A percentile compares a stretch with the other conserved stretches of the same genome.
Conservation (phyloP, 2,797 vertebrate genomes). For the Onychomys torridus region DNA sequence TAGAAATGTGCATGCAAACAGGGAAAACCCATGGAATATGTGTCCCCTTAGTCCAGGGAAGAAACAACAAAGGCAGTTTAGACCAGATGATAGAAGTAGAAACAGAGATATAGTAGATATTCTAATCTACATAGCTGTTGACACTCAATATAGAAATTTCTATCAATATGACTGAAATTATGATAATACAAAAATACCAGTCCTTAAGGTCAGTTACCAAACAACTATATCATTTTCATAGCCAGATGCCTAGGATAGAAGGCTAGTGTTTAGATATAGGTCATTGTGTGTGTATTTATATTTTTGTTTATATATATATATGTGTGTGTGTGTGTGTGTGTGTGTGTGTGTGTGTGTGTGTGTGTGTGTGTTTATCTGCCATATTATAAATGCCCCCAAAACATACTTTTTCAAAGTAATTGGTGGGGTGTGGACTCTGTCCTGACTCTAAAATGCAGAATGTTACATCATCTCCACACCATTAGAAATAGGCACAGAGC, state of each 20-base stretch:
- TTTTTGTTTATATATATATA: constrained; percentile 14
- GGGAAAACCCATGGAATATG: neutral
- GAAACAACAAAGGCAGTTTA: neutral
- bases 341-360: too few species aligned
- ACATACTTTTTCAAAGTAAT: neutral
- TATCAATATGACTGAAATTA: neutral
- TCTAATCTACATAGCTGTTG: neutral
- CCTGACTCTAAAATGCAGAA: neutral
- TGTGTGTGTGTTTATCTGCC: neutral
- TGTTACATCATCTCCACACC: neutral
- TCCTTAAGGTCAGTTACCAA: neutral
- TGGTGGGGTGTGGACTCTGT: neutral
- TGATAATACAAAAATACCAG: neutral
- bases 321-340: too few species aligned
- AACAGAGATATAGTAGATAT: neutral
- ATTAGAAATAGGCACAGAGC: neutral
- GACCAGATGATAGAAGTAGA: neutral
- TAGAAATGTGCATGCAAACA: neutral
- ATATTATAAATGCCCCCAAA: neutral
- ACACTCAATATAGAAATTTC: neutral
- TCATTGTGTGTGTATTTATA: neutral
- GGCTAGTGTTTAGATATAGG: neutral
- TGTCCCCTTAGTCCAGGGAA: neutral
- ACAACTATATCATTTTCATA: neutral
- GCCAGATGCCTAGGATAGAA: neutral